Evolutionary conservation across 1,140 invertebrate species (phyloP), one percentile per base, ranked within the genome.

Genomic region (Plectrocnemia conspersa): DNA sequence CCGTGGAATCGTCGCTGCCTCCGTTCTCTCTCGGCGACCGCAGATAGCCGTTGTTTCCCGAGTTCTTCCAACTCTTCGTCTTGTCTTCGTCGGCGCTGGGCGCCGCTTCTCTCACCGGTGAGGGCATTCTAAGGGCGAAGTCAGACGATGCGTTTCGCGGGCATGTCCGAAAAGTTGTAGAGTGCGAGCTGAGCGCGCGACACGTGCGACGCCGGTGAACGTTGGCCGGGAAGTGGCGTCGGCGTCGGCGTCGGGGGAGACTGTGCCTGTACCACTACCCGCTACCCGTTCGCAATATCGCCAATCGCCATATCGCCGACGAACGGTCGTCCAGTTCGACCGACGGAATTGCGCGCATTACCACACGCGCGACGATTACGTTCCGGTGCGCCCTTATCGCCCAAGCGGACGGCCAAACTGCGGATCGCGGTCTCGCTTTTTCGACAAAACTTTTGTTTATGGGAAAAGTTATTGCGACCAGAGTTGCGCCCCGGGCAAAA

Each of bases 11-110:
- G 16, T 53, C 52, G 16, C 49, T 47, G 15, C 41, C 41, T 2
- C 29, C 38, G 23, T 58, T 40, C 1, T 54, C 52, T 19, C 47
- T 41, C 22, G 52, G 52, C 5, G 40, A 29, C 11, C 52, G 22
- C 23, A 59, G 22, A 27, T 59, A 55, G 1, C 58, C 58, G 35
- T 59, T 59, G 33, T 59, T 59, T 13, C 48, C 38, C 7, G 58
- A 22, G 24, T 46, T 54, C 32, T 54, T 54, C 52, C 52, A 54
- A 25, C 21, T 40, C 13, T 42, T 29, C 13, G 24, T 22, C 2
- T 41, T 45, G 9, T 33, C 21, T 18, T 29, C 40, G 22, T 29
- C 22, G 2, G 18, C 50, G 50, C 23, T n/a, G n/a, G n/a, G n/a
- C n/a, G n/a, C n/a, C 40, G 29, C 52, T 54, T 54, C 52, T 18